Evolutionary conservation across 30 jellyfish, hydroid and myxozoan genomes (phyloP), one percentile per base, ranked within the genome.

Genomic region (Sanderia malayensis): DNA sequence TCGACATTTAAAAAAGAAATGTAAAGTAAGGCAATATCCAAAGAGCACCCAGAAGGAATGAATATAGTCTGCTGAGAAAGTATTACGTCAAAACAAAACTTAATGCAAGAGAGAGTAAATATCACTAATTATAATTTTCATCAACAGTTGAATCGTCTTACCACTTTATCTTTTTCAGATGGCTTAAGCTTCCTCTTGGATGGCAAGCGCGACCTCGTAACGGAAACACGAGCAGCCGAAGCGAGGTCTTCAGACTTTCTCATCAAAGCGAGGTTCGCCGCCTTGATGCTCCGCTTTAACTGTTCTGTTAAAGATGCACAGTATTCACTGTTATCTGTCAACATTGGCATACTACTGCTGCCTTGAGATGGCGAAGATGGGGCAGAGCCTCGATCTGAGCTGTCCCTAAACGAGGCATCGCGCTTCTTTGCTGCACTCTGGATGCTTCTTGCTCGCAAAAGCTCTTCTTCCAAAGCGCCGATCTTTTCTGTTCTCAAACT

Each of bases 391-490:
- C 22, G 17, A 29, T 41, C 34, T 37, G 59, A 44, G 21, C 70
- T 20, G 23, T 61, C 31, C 31, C 10, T 19, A 26, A 45, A 18
- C 10, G 47, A 22, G 22, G 2, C 74, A n/a, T n/a, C n/a, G 30
- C 66, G 65, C 0, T 4, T 28, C 18, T 28, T 60, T 11, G 53
- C 53, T 0, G 75, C 2, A 41, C 68, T 74, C 0, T 58, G 61
- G 24, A 59, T 25, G 44, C 27, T 44, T 37, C 59, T 74, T 8
- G 86, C 86, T 74, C 77, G 66, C 31, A 28, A 30, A 2, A 74
- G 37, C 33, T 74, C 86, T 29, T 33, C 77, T 20, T 74, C 86
- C 17, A 74, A 31, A 10, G 23, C 77, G 10, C 25, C 2, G 77
- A 17, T 47, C 31, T 61, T 74, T 13, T 59, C 58, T 2, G 26